Evolutionary conservation across 2,113 vertebrate species (phyloP).

Genomic region (Aphyosemion australe): DNA sequence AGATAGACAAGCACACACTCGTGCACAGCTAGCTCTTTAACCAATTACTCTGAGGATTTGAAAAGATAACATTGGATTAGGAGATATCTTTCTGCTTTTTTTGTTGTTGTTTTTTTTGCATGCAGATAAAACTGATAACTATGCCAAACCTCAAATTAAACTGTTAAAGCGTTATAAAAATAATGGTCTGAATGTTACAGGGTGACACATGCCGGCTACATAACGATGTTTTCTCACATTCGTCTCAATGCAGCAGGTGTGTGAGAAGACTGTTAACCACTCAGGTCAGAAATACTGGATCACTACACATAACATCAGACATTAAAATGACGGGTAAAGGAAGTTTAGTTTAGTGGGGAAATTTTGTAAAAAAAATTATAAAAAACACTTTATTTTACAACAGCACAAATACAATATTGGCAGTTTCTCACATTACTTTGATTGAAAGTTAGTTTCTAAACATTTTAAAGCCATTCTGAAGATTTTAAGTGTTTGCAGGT

Average conservation of each 20-base stretch:
- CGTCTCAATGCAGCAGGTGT: not conserved
- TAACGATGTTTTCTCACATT: not conserved
- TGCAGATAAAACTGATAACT: not conserved
- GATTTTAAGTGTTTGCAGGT: not conserved
- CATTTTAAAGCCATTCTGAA: not conserved
- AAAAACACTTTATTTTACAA: no score
- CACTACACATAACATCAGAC: no score
- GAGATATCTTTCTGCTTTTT: no score
- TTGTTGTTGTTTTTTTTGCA: no score
- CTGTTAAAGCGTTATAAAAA: not conserved
- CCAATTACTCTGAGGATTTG: conserved; percentile 20
- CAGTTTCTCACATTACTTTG: no score
- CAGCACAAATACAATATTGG: no score
- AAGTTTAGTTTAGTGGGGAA: no score
- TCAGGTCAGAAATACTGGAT: not conserved
- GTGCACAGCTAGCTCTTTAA: conserved; percentile 31
- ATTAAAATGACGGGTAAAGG: no score
- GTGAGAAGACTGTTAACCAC: not conserved
- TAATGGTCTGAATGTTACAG: not conserved
- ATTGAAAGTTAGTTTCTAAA: no score
- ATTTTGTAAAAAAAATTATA: no score
- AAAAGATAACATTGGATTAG: no score
- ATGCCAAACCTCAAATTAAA: no score
- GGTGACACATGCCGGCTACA: not conserved
- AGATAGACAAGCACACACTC: conserved; percentile 54